Percentiles rank a stretch among this genome's conserved stretches.
These are phyloP conservation scores for Notiomystis cincta DNA, from an alignment of 2,113 vertebrate species.

Conservation along the genomic window DNA sequence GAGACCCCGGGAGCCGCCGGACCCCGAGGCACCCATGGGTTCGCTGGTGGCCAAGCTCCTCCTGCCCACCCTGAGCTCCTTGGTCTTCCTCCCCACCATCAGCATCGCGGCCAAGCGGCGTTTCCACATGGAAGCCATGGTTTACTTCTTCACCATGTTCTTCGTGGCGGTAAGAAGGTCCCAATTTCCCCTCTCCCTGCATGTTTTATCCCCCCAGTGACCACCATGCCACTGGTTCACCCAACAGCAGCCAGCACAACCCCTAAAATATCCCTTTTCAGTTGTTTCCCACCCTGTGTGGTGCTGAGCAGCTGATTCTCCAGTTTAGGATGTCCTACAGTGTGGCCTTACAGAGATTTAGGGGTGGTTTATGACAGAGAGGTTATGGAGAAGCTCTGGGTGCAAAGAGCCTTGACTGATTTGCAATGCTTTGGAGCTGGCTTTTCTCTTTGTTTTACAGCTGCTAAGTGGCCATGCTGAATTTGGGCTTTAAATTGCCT, in stretches of 20 bases:
- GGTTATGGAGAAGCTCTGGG: neutral
- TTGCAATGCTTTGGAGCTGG: neutral
- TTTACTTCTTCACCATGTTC: constrained; percentile 98
- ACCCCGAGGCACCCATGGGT: constrained; percentile 75
- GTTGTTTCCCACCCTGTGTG: fast-evolving
- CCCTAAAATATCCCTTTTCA: neutral
- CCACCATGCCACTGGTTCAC: fast-evolving
- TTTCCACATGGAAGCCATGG: constrained; percentile 99
- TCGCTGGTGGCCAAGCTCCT: constrained; percentile 89
- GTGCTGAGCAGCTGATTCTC: neutral
- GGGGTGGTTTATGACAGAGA: neutral
- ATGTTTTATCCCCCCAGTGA: neutral
- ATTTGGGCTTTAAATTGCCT: constrained; percentile 6
- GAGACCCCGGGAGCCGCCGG: fast-evolving
- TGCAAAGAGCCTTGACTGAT: neutral
- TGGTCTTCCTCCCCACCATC: constrained; percentile 88
- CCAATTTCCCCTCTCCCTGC: neutral
- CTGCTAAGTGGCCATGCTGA: neutral
- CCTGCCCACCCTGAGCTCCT: constrained; percentile 89
- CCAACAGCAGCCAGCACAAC: neutral
- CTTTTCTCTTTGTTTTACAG: neutral
- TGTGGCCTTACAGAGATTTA: neutral
- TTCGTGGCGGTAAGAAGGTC: constrained; percentile 85
- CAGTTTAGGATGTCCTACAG: neutral
- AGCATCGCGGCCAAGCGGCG: constrained; percentile 89